Base-by-base conservation (phyloP, 2,888 invertebrate genomes). In the Drosophila rellima region DNA sequence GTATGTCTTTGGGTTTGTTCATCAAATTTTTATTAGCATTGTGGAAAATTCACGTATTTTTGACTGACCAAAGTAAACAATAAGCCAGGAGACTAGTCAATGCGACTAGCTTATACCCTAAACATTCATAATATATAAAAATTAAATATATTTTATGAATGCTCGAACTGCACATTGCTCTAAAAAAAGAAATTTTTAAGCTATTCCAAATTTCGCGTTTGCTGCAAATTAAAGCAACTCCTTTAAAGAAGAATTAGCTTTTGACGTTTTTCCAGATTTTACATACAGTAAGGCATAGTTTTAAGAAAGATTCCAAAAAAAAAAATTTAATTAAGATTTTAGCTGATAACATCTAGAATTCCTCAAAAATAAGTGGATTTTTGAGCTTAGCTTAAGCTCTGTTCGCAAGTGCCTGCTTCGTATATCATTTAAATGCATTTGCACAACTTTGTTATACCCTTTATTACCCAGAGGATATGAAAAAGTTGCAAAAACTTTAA, bases 1-100 rank as follows among this genome's bases (percentile, higher is more conserved):
- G 23, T 50, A 37, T 50, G 35, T 50, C 60, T 74, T 73, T 81
- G 71, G 61, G 45, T 51, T 63, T 61, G 52, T 56, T 63, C 72
- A 84, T 59, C 63, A 68, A 63, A 73, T 77, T 74, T 80, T 80
- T 82, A 67, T 70, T 65, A 77, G 59, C 56, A 72, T 64, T 72
- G 44, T 50, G 42, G 48, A 11, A 45, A 63, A 54, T 65, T 29
- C 54, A 18, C 35, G 51, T 26, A 47, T 47, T 33, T 63, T 23
- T 37, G 26, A 56, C 23, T 37, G 29, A 26, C 31, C 52, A 57
- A 52, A 7, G 33, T 15, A 33, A 47, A 39, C 35, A 37, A 17
- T 17, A 26, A 45, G 15, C 7, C n/a, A 5, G 10, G 10, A 15
- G 15, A 15, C n/a, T 6, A 52, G 8, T 52, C 39, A 17, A 11